These are phyloP conservation scores for Dendroctonus valens DNA, from an alignment of 1,140 invertebrate genomes.

Conservation along the genomic window DNA sequence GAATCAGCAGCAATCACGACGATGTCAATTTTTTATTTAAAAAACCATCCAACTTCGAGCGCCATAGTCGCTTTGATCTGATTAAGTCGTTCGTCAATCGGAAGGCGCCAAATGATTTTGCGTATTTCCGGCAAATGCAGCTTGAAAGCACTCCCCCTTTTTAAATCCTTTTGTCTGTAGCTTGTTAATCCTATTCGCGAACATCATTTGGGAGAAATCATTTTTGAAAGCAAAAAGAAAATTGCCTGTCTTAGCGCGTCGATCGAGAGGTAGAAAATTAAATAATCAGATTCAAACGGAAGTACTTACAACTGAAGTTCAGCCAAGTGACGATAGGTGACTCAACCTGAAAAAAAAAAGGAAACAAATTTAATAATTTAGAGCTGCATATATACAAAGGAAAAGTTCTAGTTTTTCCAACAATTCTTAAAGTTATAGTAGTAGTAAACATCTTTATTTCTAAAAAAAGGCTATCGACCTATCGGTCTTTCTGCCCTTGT, in stretches of 20 bases:
- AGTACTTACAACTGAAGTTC: neutral
- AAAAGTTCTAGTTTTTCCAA: too few relatives aligned
- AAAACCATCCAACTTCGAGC: slow-evolving; percentile 9
- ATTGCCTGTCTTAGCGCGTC: neutral
- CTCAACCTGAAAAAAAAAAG: neutral
- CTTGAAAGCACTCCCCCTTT: slow-evolving; percentile 18
- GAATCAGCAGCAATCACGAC: slow-evolving; percentile 24
- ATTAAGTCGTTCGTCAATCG: slow-evolving; percentile 31
- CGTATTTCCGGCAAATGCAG: slow-evolving; percentile 20
- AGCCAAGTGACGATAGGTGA: neutral
- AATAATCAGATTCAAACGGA: neutral
- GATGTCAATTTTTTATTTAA: slow-evolving; percentile 28
- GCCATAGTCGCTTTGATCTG: slow-evolving; percentile 27
- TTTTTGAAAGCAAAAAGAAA: slow-evolving; percentile 8
- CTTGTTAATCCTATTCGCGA: slow-evolving; percentile 27
- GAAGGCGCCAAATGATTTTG: slow-evolving; percentile 30
- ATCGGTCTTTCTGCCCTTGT: too few relatives aligned
- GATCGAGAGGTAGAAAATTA: neutral
- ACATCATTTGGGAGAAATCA: slow-evolving; percentile 11
- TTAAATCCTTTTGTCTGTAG: slow-evolving; percentile 29
- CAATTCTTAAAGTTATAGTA: too few relatives aligned
- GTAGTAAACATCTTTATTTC: too few relatives aligned
- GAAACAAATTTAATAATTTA: too few relatives aligned
- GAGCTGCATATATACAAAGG: too few relatives aligned
- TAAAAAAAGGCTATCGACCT: too few relatives aligned